phyloP scores from a whole-genome alignment of 1,140 invertebrate genomes.

The Bombus turneri region DNA sequence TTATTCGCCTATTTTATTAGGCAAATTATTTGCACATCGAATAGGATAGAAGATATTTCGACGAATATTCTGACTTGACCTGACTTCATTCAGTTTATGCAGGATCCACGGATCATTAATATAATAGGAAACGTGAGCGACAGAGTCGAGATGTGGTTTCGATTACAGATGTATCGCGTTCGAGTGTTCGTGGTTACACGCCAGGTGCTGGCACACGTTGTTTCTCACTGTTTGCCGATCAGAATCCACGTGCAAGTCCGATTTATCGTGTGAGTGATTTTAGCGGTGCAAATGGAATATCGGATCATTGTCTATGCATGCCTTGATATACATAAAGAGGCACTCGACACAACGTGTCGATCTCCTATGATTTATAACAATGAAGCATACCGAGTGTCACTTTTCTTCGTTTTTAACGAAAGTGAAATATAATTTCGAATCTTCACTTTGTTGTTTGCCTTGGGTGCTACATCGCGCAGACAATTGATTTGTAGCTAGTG shows the following conservation, averaged over 20 bases:
- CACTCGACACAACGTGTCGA: no score
- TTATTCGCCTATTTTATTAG: no score
- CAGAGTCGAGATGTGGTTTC: neutral
- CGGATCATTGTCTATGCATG: neutral
- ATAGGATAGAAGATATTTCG: neutral
- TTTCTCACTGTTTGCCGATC: neutral
- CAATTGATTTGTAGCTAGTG: neutral
- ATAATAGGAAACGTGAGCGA: neutral
- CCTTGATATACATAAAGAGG: neutral
- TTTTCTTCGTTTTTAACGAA: neutral
- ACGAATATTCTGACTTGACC: neutral
- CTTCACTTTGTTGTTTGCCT: neutral
- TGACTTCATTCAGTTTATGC: no score
- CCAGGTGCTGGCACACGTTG: neutral
- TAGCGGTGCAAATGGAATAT: neutral
- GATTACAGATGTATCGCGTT: neutral
- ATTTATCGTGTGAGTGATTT: neutral
- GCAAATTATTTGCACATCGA: neutral
- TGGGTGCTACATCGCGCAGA: neutral
- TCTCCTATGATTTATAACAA: neutral
- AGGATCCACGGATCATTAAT: neutral
- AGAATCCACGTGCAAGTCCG: neutral
- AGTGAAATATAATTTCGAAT: no score
- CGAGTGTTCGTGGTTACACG: neutral
- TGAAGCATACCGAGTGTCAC: neutral